Evolutionary conservation across 2,113 vertebrate species (phyloP).

Genomic region (Petrocephalus zakoni): DNA sequence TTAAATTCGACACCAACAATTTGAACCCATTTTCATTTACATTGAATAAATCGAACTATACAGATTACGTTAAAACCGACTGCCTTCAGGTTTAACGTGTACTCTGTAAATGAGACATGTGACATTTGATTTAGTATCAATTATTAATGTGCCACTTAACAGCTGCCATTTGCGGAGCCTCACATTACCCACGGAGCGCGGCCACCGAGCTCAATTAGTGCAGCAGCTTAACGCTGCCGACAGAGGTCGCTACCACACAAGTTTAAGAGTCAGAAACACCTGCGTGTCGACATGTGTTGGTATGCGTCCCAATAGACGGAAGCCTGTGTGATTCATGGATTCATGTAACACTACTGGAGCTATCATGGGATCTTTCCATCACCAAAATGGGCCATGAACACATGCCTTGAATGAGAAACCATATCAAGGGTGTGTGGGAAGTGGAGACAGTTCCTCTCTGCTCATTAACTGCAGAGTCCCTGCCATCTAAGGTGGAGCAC

Average conservation of each 20-base stretch:
- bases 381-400: not conserved
- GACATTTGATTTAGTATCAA: not conserved
- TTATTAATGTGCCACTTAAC: not conserved
- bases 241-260: conserved; percentile 2
- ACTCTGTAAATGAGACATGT: not conserved
- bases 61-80: not conserved
- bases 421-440: not conserved
- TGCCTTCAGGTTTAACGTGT: not conserved
- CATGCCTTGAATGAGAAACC: not conserved
- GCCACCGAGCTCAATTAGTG: not conserved
- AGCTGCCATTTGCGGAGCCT: not conserved
- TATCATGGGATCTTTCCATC: not conserved
- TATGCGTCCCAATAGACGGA: no score
- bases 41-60: not conserved
- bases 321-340: not conserved
- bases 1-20: not conserved
- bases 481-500: not conserved
- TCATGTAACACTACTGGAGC: not conserved
- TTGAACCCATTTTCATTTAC: not conserved
- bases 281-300: no score
- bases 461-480: not conserved
- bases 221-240: not conserved
- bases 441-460: not conserved
- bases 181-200: not conserved
- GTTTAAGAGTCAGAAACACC: not conserved